Conservation (phyloP, 1,140 invertebrate genomes). For the Cyclargus thomasi region DNA sequence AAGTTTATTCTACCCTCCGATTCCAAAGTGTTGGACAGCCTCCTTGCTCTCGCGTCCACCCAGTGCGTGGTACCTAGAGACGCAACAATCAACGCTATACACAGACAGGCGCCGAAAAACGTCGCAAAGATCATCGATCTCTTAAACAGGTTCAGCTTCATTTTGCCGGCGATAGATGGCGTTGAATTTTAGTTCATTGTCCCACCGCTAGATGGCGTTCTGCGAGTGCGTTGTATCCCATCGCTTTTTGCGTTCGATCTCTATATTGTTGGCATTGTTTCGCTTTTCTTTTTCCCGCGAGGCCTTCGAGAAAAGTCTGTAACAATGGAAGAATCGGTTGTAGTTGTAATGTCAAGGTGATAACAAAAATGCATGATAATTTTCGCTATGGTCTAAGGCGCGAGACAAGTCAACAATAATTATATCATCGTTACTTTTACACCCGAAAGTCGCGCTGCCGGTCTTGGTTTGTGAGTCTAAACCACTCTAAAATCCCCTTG, state of each 20-base stretch:
- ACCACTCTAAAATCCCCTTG: too few species aligned
- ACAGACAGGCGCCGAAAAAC: conserved; percentile 89
- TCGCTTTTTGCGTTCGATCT: conserved; percentile 2
- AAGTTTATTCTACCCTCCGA: conserved; percentile 87
- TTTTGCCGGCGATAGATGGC: conserved; percentile 39
- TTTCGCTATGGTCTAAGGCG: too few species aligned
- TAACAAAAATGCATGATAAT: conserved; percentile 6
- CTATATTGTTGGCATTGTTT: conserved; percentile 15
- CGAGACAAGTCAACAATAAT: too few species aligned
- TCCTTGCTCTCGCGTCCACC: conserved; percentile 85
- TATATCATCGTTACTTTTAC: too few species aligned
- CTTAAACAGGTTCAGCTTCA: conserved; percentile 79
- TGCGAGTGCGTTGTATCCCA: conserved; percentile 23
- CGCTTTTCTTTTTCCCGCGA: conserved; percentile 37
- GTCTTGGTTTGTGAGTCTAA: too few species aligned
- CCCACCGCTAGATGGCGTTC: conserved; percentile 29
- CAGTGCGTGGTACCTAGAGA: conserved; percentile 92
- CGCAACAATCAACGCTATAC: conserved; percentile 87
- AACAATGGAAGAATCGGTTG: conserved; percentile 35
- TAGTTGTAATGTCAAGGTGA: conserved; percentile 16
- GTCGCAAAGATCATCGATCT: conserved; percentile 91
- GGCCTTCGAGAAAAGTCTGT: conserved; percentile 43
- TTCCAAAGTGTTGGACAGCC: conserved; percentile 79
- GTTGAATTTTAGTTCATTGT: conserved; percentile 18
- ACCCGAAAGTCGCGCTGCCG: too few species aligned